Evolutionary conservation across 2,888 invertebrate species (phyloP), one percentile per base, ranked within the genome.

Genomic region (Apocheima hispidaria): DNA sequence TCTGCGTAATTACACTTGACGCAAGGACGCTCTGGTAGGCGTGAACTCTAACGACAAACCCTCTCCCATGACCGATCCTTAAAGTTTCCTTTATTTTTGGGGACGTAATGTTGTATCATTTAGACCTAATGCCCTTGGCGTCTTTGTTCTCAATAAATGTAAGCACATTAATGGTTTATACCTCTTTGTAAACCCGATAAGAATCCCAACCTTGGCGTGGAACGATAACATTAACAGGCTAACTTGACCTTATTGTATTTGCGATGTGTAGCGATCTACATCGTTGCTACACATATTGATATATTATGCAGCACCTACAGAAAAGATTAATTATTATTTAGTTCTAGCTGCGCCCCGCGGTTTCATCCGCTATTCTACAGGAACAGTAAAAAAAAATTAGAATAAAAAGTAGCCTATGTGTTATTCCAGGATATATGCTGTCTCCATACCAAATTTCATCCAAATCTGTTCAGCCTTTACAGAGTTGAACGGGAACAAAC

Each of bases 171-270:
- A 38, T 5, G 14, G 38, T 48, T 46, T 41, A 14, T 43, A 43
- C 23, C 21, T 36, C 28, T 36, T 35, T 51, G 41, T 48, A 26
- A 44, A 14, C 35, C n/a, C 52, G 64, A 66, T 69, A 66, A 67
- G 49, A 56, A 21, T 61, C 28, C 36, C 60, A 68, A 67, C 83
- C 83, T 82, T 82, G 82, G 67, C 67, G 71, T 72, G 66, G 67
- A 71, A 70, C 71, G 83, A 82, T 82, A 82, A 77, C 73, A 66
- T 68, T 75, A 70, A 73, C 69, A 58, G 64, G 64, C 69, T 70
- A 73, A 68, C 70, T 73, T 69, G 67, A 67, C 67, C 69, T 60
- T 41, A 66, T 63, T 64, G 33, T 14, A n/a, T 20, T 44, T 33
- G 2, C 10, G n/a, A 36, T 43, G 44, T n/a, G 30, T 41, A 53